Base-by-base conservation (phyloP, 2,797 vertebrate species). In the Psittacula derbiana region DNA sequence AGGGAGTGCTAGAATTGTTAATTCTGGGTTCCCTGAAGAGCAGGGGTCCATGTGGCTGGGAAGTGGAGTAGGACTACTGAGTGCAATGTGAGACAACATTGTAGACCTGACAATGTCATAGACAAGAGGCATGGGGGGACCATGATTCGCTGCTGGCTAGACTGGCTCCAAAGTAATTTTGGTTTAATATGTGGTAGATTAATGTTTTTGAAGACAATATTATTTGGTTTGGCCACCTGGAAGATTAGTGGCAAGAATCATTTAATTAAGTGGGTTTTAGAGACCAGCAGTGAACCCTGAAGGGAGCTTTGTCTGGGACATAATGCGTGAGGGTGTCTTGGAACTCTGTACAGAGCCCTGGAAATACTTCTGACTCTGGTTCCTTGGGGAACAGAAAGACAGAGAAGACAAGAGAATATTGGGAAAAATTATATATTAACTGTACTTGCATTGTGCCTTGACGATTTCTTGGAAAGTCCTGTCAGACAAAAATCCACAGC, bases 31-130 rank as follows among this genome's bases (percentile, higher is more conserved):
- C 11, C 7, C 21, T 60, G 1, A 38, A 72, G 49, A 65, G 18
- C 10, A 20, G 41, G 8, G 6, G 2, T 49, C 16, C 12, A 0
- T 40, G 2, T 2, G 38, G 10, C 70, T 84, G 58, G 30, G 38
- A 74, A 78, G 12, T 2, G 5, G 11, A 7, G 33, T 2, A 53
- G 49, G 27, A 25, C 27, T 62, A 25, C 16, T 1, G 7, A 62
- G 41, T 6, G 12, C 53, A 10, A 0, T 10, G 23, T 41, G 41
- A 44, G 33, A 33, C 16, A 44, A 36, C 2, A 1, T 55, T 57
- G 5, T 1, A 38, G 57, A 46, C 52, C 19, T 61, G 57, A 20
- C 58, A 10, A 36, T 74, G 64, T 41, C 11, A 7, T 15, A 55
- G 52, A 10, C 6, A 74, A 55, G 36, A 38, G 50, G 7, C 4